phyloP scores from a whole-genome alignment of 1,140 invertebrate genomes.

The Trichogramma pretiosum region DNA sequence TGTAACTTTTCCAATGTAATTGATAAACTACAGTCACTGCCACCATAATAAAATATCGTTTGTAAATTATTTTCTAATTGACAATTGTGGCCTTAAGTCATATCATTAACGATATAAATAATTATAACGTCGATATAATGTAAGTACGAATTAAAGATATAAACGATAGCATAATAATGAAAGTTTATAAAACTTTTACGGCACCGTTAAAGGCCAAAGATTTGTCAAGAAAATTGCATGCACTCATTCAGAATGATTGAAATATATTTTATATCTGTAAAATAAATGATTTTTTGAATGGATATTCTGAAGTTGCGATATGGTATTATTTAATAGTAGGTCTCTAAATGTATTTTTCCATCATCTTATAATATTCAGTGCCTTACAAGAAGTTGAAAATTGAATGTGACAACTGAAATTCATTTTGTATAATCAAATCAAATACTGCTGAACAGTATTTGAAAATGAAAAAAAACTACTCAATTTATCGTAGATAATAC shows the following conservation, averaged over 20 bases:
- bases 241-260: constrained; percentile 13
- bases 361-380: constrained; percentile 10
- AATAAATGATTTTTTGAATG: constrained; percentile 17
- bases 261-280: constrained; percentile 19
- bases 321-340: constrained; percentile 14
- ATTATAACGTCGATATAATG: no score
- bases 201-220: constrained; percentile 23
- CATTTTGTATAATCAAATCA: not conserved
- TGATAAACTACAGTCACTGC: no score
- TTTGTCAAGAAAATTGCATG: constrained; percentile 20
- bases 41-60: no score
- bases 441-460: constrained; percentile 13
- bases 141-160: no score
- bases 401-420: constrained; percentile 13
- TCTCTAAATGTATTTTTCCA: constrained; percentile 14
- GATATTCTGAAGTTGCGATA: constrained; percentile 16
- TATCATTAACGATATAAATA: no score
- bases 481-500: constrained; percentile 12
- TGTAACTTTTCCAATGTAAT: no score
- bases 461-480: constrained; percentile 19
- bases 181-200: constrained; percentile 17
- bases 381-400: constrained; percentile 16
- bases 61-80: no score
- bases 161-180: no score
- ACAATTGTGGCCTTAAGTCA: no score